Percentiles rank a stretch among this genome's conserved stretches.
phyloP scores from a whole-genome alignment of 92 coral and sea anemone species.

The Anthopleura xanthogrammica region DNA sequence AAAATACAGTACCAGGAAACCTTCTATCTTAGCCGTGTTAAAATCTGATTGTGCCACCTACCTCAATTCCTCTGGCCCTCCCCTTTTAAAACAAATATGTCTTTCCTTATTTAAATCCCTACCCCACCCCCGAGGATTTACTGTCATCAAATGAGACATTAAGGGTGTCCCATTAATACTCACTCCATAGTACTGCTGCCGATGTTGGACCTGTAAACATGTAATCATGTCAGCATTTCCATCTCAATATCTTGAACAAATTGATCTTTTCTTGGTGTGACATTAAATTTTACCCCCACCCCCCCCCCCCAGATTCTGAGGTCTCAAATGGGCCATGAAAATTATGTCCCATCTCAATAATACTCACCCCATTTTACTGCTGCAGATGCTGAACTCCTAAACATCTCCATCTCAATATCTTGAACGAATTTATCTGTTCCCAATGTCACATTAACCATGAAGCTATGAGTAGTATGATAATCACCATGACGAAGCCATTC shows the following conservation, averaged over 20 bases:
- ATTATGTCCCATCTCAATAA: background rate
- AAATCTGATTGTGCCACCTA: no score
- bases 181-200: background rate
- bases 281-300: conserved; percentile 21
- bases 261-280: conserved; percentile 24
- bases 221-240: background rate
- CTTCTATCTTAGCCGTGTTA: no score
- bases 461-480: conserved; percentile 38
- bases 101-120: no score
- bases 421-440: conserved; percentile 29
- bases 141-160: no score
- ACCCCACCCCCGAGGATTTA: no score
- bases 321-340: no score
- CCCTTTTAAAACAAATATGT: no score
- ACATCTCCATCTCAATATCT: conserved; percentile 67
- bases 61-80: no score
- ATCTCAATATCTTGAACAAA: conserved; percentile 64
- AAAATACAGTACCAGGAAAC: no score
- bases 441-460: conserved; percentile 46
- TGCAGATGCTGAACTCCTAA: background rate
- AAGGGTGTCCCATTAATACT: background rate
- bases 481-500: conserved; percentile 81
- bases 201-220: conserved; percentile 5
- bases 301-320: no score
- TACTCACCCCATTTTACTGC: conserved; percentile 13